These are phyloP conservation scores for Drosophila ambigua DNA, from an alignment of 1,140 invertebrate species.

Conservation along the genomic window DNA sequence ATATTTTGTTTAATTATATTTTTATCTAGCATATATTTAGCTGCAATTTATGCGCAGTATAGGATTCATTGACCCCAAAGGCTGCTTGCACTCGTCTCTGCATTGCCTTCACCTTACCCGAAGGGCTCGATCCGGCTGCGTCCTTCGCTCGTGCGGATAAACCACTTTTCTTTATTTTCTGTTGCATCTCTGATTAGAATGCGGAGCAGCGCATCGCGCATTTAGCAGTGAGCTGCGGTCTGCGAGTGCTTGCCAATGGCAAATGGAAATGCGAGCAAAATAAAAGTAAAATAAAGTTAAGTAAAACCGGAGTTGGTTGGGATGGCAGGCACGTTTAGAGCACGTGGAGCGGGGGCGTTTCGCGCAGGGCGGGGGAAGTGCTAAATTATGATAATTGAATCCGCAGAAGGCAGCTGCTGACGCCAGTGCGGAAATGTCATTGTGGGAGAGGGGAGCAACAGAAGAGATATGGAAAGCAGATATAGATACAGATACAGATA, in stretches of 20 bases:
- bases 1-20: too few species aligned
- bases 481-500: background rate
- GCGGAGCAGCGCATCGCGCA: slow-evolving; percentile 32
- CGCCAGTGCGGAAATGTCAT: slow-evolving; percentile 59
- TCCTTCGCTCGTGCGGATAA: slow-evolving; percentile 29
- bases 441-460: slow-evolving; percentile 8
- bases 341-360: too few species aligned
- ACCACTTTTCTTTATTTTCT: slow-evolving; percentile 32
- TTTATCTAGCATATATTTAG: too few species aligned
- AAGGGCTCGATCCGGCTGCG: slow-evolving; percentile 38
- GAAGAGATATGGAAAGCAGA: background rate
- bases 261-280: background rate
- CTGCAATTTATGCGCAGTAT: too few species aligned
- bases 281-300: too few species aligned
- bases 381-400: slow-evolving; percentile 65
- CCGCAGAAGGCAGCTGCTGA: slow-evolving; percentile 39
- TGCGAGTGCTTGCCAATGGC: background rate
- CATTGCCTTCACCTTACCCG: slow-evolving; percentile 39
- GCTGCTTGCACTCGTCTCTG: background rate
- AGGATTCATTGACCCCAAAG: too few species aligned
- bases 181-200: slow-evolving; percentile 58
- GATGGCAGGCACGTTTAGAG: slow-evolving; percentile 39
- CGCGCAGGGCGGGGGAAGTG: slow-evolving; percentile 7
- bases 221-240: background rate
- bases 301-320: slow-evolving; percentile 18